A percentile compares a stretch with the other conserved stretches of the same genome.
Conservation (phyloP, 2,113 vertebrate species). For the Grammomys dolichurus region DNA sequence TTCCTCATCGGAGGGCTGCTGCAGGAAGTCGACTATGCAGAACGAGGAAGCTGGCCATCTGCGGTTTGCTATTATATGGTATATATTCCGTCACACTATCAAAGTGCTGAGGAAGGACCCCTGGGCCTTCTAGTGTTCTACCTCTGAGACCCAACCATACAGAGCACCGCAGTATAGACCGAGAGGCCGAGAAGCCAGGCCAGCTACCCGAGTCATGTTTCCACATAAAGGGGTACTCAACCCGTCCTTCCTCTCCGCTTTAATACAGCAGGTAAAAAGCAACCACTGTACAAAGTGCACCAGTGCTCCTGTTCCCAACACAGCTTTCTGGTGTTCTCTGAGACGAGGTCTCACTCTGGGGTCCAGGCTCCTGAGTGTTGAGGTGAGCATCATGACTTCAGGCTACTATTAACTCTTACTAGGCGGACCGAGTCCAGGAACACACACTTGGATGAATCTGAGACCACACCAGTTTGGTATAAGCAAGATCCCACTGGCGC, state of each 20-base stretch:
- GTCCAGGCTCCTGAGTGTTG: no score
- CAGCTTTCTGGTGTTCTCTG: neutral
- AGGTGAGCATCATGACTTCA: no score
- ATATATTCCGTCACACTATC: neutral
- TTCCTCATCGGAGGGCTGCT: neutral
- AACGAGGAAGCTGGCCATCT: no score
- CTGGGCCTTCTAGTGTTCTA: neutral
- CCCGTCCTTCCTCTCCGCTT: neutral
- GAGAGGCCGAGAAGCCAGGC: neutral
- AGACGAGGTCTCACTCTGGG: neutral
- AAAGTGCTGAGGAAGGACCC: neutral
- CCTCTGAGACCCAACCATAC: neutral
- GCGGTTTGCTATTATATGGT: accelerated
- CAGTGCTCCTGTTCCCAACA: no score
- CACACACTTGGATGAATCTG: no score
- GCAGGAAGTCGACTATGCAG: accelerated
- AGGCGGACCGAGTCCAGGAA: no score
- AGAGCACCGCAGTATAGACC: accelerated
- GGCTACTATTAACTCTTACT: neutral
- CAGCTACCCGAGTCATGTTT: neutral
- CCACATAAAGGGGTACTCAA: neutral
- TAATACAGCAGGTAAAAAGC: neutral
- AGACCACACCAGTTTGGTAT: neutral
- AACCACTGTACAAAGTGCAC: neutral
- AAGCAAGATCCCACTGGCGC: neutral